Conservation (phyloP, 2,113 vertebrate species). For the Xiphophorus hellerii region DNA sequence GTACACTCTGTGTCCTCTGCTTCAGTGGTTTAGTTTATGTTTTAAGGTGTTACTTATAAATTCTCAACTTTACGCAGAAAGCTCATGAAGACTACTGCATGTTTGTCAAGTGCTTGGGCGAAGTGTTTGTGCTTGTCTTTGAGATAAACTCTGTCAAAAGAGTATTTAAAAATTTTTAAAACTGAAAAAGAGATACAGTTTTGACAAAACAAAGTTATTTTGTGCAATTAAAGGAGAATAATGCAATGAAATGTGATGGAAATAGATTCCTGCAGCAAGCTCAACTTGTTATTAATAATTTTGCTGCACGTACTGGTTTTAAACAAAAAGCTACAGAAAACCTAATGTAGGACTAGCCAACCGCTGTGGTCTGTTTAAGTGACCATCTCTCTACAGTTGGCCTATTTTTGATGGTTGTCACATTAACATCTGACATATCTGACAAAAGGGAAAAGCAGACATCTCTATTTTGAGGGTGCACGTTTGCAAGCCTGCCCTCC, state of each 20-base stretch:
- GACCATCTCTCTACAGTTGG: conserved; percentile 44
- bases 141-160: no score
- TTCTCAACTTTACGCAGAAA: no score
- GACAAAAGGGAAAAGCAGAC: conserved; percentile 28
- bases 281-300: background rate
- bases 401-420: conserved; percentile 50
- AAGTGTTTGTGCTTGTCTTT: no score
- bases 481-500: conserved; percentile 44
- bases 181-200: no score
- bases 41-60: no score
- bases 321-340: conserved; percentile 2
- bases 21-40: no score
- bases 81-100: no score
- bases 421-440: conserved; percentile 12
- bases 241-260: background rate
- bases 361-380: conserved; percentile 24
- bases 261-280: background rate
- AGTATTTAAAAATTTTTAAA: no score
- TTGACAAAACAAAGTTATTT: no score
- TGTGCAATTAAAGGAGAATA: background rate
- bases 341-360: conserved; percentile 3
- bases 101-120: no score
- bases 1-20: no score
- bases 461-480: conserved; percentile 47
- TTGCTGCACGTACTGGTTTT: background rate